Percentiles rank a stretch among this genome's conserved stretches.
Conservation (phyloP, 2,888 invertebrate species). For the Asteroscopus sphinx region DNA sequence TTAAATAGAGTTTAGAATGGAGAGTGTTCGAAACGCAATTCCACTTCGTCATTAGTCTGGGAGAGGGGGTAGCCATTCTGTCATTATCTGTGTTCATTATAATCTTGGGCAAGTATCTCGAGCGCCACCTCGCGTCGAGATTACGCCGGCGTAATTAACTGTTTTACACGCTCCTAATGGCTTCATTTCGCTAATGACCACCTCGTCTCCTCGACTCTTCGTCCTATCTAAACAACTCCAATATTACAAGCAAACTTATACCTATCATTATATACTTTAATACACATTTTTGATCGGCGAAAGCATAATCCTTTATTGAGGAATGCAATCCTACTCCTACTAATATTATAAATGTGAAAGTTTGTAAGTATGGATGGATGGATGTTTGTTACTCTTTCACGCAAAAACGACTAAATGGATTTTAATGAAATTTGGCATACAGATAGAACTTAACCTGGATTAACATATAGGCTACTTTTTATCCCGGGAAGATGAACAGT, state of each 20-base stretch:
- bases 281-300: constrained; percentile 42
- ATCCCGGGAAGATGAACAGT: too few relatives aligned
- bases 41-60: constrained; percentile 41
- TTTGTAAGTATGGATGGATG: too few relatives aligned
- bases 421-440: too few relatives aligned
- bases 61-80: constrained; percentile 46
- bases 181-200: constrained; percentile 87
- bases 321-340: too few relatives aligned
- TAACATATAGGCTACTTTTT: too few relatives aligned
- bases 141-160: constrained; percentile 82
- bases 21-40: constrained; percentile 34
- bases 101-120: constrained; percentile 67
- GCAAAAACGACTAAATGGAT: too few relatives aligned
- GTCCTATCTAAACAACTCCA: constrained; percentile 66
- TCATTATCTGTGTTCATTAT: constrained; percentile 72
- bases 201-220: constrained; percentile 76
- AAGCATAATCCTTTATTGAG: constrained; percentile 35
- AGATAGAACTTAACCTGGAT: too few relatives aligned
- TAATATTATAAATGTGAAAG: too few relatives aligned
- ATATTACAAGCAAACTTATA: constrained; percentile 57
- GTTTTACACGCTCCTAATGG: constrained; percentile 87
- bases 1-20: constrained; percentile 21
- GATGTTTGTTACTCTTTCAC: too few relatives aligned
- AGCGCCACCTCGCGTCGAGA: constrained; percentile 70
- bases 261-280: constrained; percentile 57